Base-by-base conservation (phyloP, 2,888 invertebrate species). In the Sisyra terminalis region DNA sequence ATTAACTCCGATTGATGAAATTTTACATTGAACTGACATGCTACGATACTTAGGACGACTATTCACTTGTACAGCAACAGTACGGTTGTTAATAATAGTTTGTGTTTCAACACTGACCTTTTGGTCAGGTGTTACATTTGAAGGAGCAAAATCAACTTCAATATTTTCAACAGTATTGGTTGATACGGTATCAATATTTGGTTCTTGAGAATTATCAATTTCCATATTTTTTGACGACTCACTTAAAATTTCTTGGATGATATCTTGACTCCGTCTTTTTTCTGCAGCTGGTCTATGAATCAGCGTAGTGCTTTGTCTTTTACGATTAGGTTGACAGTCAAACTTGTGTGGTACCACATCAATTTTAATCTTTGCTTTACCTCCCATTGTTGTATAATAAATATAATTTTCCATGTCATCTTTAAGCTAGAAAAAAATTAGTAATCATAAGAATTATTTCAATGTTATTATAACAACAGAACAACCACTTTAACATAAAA, bases 321-420 rank as follows among this genome's bases (percentile, higher is more conserved):
- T 14, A 37, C 42, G 40, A n/a, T 32, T 30, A 35, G 45, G 42
- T 29, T 45, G 42, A 38, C 39, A 45, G n/a, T 30, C 31, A 39
- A 45, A 44, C 38, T 44, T 44, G 24, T 42, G 44, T 34, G 42
- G 42, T 37, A 42, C 36, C 10, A 38, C 44, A 38, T 16, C 38
- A 31, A 11, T 10, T 39, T 43, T 39, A 29, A 39, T 43, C 30
- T 16, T 43, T 39, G 43, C 31, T 34, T 16, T 31, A 34, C 39
- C 43, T 39, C 43, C 39, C 43, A 39, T 30, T 14, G 39, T 39
- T 13, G 30, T 43, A 43, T 37, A 39, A 43, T 43, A 39, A 38
- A 16, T 39, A 18, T 43, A 43, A 34, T 43, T 39, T 15, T 43
- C 31, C 39, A 43, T 43, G 16, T 39, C 39, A 13, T 39, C 43